Conservation (phyloP, 2,797 vertebrate genomes). For the Anabacerthia variegaticeps region DNA sequence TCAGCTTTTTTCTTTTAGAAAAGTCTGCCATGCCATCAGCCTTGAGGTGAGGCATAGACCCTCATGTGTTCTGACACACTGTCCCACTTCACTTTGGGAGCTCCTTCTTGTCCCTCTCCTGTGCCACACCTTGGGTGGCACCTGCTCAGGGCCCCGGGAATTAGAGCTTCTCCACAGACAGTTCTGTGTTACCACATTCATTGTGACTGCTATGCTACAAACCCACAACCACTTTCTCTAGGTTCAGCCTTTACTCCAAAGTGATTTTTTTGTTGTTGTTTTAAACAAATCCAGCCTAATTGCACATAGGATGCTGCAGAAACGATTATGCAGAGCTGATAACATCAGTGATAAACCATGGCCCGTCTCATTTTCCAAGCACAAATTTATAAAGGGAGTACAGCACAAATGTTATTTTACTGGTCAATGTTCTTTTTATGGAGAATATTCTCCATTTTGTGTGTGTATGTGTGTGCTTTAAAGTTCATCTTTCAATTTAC, state of each 20-base stretch:
- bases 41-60: background rate
- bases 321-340: background rate
- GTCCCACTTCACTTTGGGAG: background rate
- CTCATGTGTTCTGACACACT: rapidly evolving
- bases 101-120: background rate
- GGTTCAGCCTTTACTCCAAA: background rate
- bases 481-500: slow-evolving; percentile 62
- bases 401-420: background rate
- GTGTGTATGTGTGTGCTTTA: background rate
- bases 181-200: background rate
- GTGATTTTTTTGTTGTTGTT: background rate
- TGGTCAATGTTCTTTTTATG: slow-evolving; percentile 21
- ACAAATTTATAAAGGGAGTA: background rate
- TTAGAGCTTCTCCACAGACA: background rate
- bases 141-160: background rate
- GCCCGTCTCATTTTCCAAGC: background rate
- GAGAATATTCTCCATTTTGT: background rate
- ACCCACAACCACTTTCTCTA: background rate
- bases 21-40: background rate
- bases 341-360: background rate
- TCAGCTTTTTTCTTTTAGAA: background rate
- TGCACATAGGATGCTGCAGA: background rate
- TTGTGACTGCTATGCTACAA: rapidly evolving
- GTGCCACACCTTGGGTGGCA: background rate
- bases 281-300: background rate